Percentiles rank a stretch among this genome's conserved stretches.
Evolutionary conservation across 1,140 invertebrate species (phyloP).

Genomic region (Aphidius ervi): DNA sequence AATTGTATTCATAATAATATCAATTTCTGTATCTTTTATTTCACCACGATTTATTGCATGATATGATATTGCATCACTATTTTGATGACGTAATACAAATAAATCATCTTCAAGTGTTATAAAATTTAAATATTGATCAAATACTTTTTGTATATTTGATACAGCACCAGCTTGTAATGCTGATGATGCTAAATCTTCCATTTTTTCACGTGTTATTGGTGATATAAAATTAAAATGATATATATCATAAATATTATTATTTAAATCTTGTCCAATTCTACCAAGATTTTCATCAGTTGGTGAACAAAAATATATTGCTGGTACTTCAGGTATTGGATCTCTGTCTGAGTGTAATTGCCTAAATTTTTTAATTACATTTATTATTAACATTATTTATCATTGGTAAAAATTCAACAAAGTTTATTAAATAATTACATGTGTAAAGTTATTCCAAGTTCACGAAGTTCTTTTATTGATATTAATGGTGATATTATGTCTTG

Average conservation of each 20-base stretch:
- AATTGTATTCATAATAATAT: constrained; percentile 87
- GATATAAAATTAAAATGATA: constrained; percentile 99
- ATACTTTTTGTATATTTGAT: constrained; percentile 88
- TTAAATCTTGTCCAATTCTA: constrained; percentile 88
- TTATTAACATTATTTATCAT: too few relatives aligned
- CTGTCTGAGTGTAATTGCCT: constrained; percentile 89
- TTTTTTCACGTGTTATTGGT: constrained; percentile 86
- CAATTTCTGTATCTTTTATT: constrained; percentile 95
- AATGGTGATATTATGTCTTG: constrained; percentile 98
- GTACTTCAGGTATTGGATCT: constrained; percentile 95
- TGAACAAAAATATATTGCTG: constrained; percentile 96
- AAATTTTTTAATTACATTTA: constrained; percentile 36
- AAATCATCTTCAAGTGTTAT: constrained; percentile 97
- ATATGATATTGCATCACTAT: constrained; percentile 86
- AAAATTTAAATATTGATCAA: constrained; percentile 98
- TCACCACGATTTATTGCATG: constrained; percentile 94
- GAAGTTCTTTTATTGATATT: constrained; percentile 90
- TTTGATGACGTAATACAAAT: constrained; percentile 90
- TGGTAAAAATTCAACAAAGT: too few relatives aligned
- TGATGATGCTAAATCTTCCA: constrained; percentile 92
- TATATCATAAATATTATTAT: constrained; percentile 87
- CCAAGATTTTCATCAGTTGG: constrained; percentile 97
- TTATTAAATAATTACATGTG: constrained; percentile 89
- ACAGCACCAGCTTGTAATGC: constrained; percentile 86
- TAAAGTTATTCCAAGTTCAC: constrained; percentile 94